These are phyloP conservation scores for Papilio aristodemus DNA, from an alignment of 1,140 invertebrate genomes.

Conservation along the genomic window DNA sequence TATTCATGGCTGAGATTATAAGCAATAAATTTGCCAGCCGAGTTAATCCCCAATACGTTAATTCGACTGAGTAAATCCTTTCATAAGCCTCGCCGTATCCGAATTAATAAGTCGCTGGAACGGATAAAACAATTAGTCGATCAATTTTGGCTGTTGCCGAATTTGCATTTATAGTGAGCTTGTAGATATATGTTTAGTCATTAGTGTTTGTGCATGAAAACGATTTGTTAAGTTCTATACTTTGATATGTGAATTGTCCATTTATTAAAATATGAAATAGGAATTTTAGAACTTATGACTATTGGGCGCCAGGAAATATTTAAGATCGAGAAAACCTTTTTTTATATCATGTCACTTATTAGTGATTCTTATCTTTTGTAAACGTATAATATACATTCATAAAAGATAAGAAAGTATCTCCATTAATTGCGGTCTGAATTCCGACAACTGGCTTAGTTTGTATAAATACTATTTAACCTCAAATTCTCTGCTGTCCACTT, in stretches of 20 bases:
- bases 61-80: slow-evolving; percentile 27
- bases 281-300: no score
- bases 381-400: no score
- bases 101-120: slow-evolving; percentile 26
- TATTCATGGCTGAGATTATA: slow-evolving; percentile 28
- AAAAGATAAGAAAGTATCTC: no score
- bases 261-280: no score
- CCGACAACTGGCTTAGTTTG: no score
- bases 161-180: slow-evolving; percentile 24
- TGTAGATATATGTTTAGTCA: background rate
- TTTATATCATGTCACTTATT: no score
- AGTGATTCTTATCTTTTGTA: no score
- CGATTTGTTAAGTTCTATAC: background rate
- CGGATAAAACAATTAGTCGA: slow-evolving; percentile 28
- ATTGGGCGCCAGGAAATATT: no score
- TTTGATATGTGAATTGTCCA: background rate
- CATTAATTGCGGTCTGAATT: no score
- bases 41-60: slow-evolving; percentile 31
- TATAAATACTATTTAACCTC: background rate
- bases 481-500: slow-evolving; percentile 33
- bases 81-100: slow-evolving; percentile 26
- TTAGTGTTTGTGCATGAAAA: background rate
- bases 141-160: slow-evolving; percentile 14
- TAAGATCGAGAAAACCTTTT: no score
- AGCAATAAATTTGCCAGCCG: slow-evolving; percentile 25